Base-by-base conservation (phyloP, 2,113 vertebrate species). In the Phaethon lepturus region DNA sequence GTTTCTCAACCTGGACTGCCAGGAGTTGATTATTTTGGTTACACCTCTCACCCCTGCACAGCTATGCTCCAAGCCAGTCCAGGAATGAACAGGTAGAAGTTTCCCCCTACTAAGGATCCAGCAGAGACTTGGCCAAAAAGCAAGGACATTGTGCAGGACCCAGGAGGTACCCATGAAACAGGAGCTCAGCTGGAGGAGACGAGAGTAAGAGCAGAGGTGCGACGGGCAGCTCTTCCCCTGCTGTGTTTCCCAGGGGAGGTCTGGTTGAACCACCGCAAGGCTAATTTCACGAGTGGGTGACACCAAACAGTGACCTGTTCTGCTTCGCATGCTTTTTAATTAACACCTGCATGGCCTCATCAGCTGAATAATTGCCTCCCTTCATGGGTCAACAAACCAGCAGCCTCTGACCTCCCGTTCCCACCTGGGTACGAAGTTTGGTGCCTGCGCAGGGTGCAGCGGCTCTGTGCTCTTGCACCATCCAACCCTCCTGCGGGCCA, bases 301-400 rank as follows among this genome's bases (percentile, higher is more conserved):
- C 93, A 97, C 90, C 86, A 96, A 97, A 96, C 95, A 95, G 91
- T 86, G 93, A 95, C 91, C 90, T 88, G 80, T 88, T 96, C 95
- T 96, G 95, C 95, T 91, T 96, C 69, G 9, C 93, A 58, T 95
- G 80, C 66, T 88, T 95, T 97, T 97, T 97, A 97, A 98, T 97
- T 98, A 97, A 94, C 97, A 96, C 94, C 81, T 95, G 94, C 93
- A 86, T 82, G 95, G 90, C 96, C 87, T 93, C 95, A 82, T 90
- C 90, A 86, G 74, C 84, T 88, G 93, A 86, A 90, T 95, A 96
- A 95, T 91, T 93, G 88, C 93, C 85, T 96, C 81, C 71, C 49
- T 97, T 96, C 95, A 90, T 60, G 96, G 95, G 88, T 97, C 97
- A 98, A 88, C 93, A 97, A 92, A 50, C 63, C 82, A 90, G 86